Evolutionary conservation across 2,113 vertebrate species (phyloP).

Genomic region (Microcebus griseorufus): DNA sequence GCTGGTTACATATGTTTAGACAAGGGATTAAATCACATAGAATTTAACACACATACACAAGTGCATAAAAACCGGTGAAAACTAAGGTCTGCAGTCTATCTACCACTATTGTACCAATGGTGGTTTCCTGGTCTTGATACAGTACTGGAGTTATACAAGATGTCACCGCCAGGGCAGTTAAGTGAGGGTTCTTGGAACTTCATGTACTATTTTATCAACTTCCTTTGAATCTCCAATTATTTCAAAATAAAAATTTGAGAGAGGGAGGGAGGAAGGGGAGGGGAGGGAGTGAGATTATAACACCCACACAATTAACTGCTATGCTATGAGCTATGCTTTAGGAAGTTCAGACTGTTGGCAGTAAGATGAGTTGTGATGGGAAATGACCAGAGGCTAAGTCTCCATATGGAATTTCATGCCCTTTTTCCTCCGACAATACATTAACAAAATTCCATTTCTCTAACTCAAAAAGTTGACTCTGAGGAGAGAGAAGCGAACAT

Average conservation of each 20-base stretch:
- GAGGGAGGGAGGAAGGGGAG: not conserved
- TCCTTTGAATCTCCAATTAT: not conserved
- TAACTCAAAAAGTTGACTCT: slow-evolving; percentile 10
- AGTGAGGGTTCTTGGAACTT: not conserved
- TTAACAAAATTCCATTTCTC: slow-evolving; percentile 34
- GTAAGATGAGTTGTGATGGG: not conserved
- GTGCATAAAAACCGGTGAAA: not conserved
- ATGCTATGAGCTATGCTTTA: not conserved
- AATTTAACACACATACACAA: not conserved
- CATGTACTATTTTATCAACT: not conserved
- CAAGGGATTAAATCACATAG: not conserved
- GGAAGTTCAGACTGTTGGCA: not conserved
- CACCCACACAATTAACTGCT: not conserved
- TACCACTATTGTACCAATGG: not conserved
- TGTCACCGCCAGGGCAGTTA: not conserved
- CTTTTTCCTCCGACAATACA: not conserved
- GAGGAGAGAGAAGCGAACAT: not conserved
- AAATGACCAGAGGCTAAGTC: not conserved
- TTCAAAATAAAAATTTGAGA: not conserved
- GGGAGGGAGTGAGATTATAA: not conserved
- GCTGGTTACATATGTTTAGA: not conserved
- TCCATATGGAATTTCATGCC: not conserved
- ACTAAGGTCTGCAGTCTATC: not conserved
- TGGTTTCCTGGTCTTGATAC: not conserved
- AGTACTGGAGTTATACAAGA: not conserved